Evolutionary conservation across 1,140 invertebrate species (phyloP).

Genomic region (Diabrotica undecimpunctata): DNA sequence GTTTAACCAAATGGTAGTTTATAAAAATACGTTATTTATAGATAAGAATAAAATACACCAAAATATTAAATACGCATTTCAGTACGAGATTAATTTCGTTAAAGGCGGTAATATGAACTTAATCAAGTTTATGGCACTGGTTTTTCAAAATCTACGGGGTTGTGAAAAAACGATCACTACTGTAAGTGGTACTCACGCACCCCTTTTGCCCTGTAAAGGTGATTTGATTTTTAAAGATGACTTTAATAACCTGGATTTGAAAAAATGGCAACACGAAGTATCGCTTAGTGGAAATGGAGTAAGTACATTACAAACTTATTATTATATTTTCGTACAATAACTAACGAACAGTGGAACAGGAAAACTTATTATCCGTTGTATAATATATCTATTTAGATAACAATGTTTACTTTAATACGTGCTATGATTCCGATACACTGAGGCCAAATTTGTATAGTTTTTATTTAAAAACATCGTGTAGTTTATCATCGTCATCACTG

Average conservation of each 20-base stretch:
- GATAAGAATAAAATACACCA: too few relatives aligned
- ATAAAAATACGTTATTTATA: too few relatives aligned
- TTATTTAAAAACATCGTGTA: too few relatives aligned
- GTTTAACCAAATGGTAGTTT: too few relatives aligned
- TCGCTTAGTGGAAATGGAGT: constrained; percentile 64
- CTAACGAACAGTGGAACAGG: too few relatives aligned
- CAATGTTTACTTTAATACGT: not conserved
- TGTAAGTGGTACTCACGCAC: constrained; percentile 7
- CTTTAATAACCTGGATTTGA: constrained; percentile 58
- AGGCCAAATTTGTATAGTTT: not conserved
- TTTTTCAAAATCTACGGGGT: not conserved
- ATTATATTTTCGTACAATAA: not conserved
- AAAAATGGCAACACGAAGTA: constrained; percentile 65
- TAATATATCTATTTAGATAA: not conserved
- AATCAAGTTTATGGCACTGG: too few relatives aligned
- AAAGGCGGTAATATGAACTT: too few relatives aligned
- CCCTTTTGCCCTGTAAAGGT: constrained; percentile 47
- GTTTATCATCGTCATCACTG: too few relatives aligned
- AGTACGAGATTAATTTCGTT: too few relatives aligned
- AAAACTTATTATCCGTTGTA: not conserved
- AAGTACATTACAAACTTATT: constrained; percentile 38
- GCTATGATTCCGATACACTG: not conserved
- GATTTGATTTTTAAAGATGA: constrained; percentile 63
- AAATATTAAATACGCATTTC: too few relatives aligned
- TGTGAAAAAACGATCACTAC: not conserved